A percentile compares a stretch with the other conserved stretches of the same genome.
Conservation (phyloP, 2,113 vertebrate species). For the Actenoides lindsayi region DNA sequence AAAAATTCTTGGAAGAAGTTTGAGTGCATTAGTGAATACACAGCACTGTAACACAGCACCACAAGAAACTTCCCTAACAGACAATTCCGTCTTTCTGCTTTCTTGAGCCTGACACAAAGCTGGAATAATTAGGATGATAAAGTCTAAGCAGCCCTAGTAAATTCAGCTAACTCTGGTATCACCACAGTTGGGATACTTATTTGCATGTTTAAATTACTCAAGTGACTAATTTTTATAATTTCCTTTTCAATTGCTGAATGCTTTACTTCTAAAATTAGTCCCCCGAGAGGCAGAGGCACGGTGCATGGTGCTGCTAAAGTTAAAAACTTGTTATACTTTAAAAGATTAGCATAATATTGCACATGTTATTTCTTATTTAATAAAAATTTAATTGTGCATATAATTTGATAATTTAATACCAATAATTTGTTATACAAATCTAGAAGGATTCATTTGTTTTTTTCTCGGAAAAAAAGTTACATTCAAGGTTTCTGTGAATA, state of each 20-base stretch:
- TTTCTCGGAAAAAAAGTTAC: slow-evolving; percentile 31
- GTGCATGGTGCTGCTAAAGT: slow-evolving; percentile 71
- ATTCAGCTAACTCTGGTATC: slow-evolving; percentile 76
- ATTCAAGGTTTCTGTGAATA: slow-evolving; percentile 25
- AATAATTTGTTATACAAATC: slow-evolving; percentile 63
- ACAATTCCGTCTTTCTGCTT: slow-evolving; percentile 60
- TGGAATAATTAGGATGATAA: slow-evolving; percentile 72
- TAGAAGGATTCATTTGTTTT: slow-evolving; percentile 16
- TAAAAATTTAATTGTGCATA: slow-evolving; percentile 81
- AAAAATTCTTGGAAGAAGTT: not conserved
- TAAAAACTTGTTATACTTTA: slow-evolving; percentile 73
- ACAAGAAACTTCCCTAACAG: slow-evolving; percentile 17
- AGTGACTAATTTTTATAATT: slow-evolving; percentile 78
- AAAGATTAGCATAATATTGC: slow-evolving; percentile 73
- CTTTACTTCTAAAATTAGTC: slow-evolving; percentile 72
- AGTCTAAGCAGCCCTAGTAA: slow-evolving; percentile 60
- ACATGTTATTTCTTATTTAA: slow-evolving; percentile 77
- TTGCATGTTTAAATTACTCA: slow-evolving; percentile 79
- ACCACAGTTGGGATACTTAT: slow-evolving; percentile 71
- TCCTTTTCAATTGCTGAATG: slow-evolving; percentile 75
- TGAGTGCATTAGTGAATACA: not conserved
- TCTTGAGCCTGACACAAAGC: slow-evolving; percentile 61
- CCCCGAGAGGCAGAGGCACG: slow-evolving; percentile 62
- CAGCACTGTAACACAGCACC: not conserved
- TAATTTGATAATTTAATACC: slow-evolving; percentile 77